Conservation (phyloP, 2,113 vertebrate species). For the Daphoenositta chrysoptera region DNA sequence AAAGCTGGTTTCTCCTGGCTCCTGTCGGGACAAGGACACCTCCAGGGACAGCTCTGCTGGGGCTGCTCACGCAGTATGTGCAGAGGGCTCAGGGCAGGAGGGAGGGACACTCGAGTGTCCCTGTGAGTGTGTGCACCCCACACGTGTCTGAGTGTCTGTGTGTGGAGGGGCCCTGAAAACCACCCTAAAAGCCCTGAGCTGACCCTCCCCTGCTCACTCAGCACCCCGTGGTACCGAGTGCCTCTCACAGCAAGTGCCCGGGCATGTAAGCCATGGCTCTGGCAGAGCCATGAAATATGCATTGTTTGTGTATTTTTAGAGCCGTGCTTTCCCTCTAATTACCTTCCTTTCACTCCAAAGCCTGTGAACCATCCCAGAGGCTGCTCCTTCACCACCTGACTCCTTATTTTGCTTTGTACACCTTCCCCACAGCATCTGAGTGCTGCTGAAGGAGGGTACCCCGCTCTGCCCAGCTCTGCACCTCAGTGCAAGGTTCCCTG, state of each 20-base stretch:
- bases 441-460: not conserved
- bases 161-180: not conserved
- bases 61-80: accelerated
- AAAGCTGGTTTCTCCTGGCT: not conserved
- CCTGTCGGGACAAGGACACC: not conserved
- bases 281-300: not conserved
- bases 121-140: not conserved
- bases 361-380: not conserved
- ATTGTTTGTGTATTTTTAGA: not conserved
- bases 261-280: not conserved
- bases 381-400: not conserved
- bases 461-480: not conserved
- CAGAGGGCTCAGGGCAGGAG: accelerated
- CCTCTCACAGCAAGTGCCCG: not conserved
- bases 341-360: not conserved
- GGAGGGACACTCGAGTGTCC: accelerated
- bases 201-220: not conserved
- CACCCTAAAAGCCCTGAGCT: not conserved
- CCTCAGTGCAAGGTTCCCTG: not conserved
- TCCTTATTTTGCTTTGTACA: not conserved
- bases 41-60: not conserved
- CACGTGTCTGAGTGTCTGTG: accelerated
- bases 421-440: not conserved
- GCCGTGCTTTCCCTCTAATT: not conserved
- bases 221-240: not conserved